Percentiles rank a stretch among this genome's conserved stretches.
phyloP scores from a whole-genome alignment of 2,888 invertebrate genomes.

The Scelioninae gen. 2 region DNA sequence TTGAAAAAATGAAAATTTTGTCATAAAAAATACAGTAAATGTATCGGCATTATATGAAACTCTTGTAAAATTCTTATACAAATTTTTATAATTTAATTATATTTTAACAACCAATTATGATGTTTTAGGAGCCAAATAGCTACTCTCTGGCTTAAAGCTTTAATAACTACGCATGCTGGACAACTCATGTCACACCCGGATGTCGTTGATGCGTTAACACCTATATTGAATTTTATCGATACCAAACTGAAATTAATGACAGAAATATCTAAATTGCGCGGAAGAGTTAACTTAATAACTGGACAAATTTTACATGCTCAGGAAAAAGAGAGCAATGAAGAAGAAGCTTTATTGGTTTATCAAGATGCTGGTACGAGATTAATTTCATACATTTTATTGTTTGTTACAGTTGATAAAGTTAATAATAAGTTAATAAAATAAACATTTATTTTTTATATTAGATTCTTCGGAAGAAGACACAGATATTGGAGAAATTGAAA shows the following conservation, averaged over 20 bases:
- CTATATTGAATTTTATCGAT: conserved; percentile 79
- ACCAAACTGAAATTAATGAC: conserved; percentile 77
- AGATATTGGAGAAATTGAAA: conserved; percentile 68
- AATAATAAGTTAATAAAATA: background rate
- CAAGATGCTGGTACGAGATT: conserved; percentile 77
- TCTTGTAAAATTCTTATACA: too few species aligned
- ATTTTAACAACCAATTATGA: too few species aligned
- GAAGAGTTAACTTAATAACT: conserved; percentile 79
- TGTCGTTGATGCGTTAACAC: conserved; percentile 77
- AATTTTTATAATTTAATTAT: too few species aligned
- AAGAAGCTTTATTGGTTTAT: conserved; percentile 76
- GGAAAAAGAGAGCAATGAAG: conserved; percentile 74
- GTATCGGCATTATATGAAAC: too few species aligned
- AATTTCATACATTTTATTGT: conserved; percentile 3
- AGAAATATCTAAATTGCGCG: conserved; percentile 78
- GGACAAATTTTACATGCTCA: conserved; percentile 76
- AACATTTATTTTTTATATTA: conserved; percentile 34
- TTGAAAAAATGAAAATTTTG: too few species aligned
- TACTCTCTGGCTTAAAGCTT: conserved; percentile 78
- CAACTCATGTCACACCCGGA: conserved; percentile 80
- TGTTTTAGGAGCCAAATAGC: conserved; percentile 77
- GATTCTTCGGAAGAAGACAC: conserved; percentile 73
- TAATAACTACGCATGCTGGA: conserved; percentile 79
- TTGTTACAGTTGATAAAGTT: conserved; percentile 1
- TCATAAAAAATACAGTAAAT: too few species aligned